Evolutionary conservation across 2,888 invertebrate species (phyloP).

Genomic region (Brachylomia viminalis): DNA sequence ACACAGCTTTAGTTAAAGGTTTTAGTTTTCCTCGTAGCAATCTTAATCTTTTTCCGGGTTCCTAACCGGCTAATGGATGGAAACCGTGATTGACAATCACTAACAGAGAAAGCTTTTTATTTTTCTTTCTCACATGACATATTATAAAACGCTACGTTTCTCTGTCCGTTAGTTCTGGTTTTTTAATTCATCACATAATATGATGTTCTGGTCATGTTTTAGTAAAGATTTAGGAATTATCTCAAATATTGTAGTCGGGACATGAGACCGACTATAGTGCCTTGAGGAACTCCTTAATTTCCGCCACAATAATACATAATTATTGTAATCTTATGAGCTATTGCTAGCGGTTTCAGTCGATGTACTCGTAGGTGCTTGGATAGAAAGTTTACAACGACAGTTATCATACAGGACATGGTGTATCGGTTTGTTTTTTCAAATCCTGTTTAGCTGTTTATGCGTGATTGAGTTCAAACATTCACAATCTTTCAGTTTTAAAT

Average conservation of each 20-base stretch:
- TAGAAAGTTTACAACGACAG: neutral
- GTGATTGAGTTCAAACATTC: neutral
- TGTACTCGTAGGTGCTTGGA: too few species aligned
- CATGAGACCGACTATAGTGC: neutral
- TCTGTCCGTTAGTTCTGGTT: neutral
- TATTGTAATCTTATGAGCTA: neutral
- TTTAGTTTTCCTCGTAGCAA: slow-evolving; percentile 50
- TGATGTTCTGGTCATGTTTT: neutral
- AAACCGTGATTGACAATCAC: slow-evolving; percentile 47
- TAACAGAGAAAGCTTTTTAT: slow-evolving; percentile 15
- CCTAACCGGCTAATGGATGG: slow-evolving; percentile 29
- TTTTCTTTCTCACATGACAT: neutral
- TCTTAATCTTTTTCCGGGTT: slow-evolving; percentile 47
- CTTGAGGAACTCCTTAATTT: neutral
- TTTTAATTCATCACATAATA: neutral
- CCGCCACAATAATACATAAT: neutral
- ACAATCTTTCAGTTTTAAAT: neutral
- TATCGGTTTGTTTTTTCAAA: neutral
- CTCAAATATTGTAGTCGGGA: neutral
- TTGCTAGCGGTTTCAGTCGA: neutral
- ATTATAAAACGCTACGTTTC: neutral
- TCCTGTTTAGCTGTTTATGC: neutral
- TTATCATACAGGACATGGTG: neutral
- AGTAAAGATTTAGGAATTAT: neutral
- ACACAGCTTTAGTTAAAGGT: slow-evolving; percentile 20